Conservation (phyloP, 2,888 invertebrate genomes). For the Sepiola atlantica region DNA sequence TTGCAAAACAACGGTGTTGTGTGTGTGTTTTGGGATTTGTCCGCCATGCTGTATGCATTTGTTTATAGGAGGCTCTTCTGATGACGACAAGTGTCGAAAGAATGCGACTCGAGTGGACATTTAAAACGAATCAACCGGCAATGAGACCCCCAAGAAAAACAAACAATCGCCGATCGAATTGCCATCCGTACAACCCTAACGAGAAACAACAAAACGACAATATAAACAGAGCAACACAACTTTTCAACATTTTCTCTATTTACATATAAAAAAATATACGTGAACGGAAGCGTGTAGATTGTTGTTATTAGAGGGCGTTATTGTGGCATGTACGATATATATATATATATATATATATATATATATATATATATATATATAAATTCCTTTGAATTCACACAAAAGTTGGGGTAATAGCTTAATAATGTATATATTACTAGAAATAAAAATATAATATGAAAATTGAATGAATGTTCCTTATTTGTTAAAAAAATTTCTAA, state of each 20-base stretch:
- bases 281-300: too few species aligned
- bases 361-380: too few species aligned
- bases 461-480: too few species aligned
- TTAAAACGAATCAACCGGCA: background rate
- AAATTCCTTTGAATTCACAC: too few species aligned
- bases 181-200: background rate
- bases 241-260: background rate
- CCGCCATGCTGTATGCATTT: background rate
- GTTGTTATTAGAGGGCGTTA: too few species aligned
- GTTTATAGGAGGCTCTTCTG: background rate
- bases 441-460: too few species aligned
- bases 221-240: background rate
- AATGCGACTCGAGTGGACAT: background rate
- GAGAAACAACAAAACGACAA: background rate
- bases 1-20: too few species aligned
- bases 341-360: too few species aligned
- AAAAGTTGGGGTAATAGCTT: too few species aligned
- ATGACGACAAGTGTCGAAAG: background rate
- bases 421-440: too few species aligned
- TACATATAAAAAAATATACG: background rate
- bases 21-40: background rate
- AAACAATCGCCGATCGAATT: background rate
- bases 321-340: too few species aligned
- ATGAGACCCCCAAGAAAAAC: background rate
- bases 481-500: too few species aligned